A percentile compares a stretch with the other conserved stretches of the same genome.
phyloP scores from a whole-genome alignment of 2,113 vertebrate species.

The Sphyrna mokarran region DNA sequence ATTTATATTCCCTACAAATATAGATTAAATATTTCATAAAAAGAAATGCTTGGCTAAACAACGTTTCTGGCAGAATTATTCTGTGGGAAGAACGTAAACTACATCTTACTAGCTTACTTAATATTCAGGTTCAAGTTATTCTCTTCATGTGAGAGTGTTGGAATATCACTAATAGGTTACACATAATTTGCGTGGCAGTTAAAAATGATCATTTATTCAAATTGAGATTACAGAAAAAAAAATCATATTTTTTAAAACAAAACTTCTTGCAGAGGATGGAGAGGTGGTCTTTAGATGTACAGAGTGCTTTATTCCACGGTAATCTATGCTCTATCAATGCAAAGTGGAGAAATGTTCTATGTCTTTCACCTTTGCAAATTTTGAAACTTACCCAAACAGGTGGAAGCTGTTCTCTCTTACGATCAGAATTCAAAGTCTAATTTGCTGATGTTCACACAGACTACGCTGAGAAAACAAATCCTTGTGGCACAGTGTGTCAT shows the following conservation, averaged over 20 bases:
- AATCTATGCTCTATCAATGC: background rate
- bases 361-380: background rate
- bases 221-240: background rate
- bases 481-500: no score
- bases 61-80: background rate
- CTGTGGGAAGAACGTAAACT: background rate
- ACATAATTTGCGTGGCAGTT: background rate
- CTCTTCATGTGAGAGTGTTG: conserved; percentile 6
- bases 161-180: background rate
- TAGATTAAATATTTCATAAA: background rate
- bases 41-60: background rate
- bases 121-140: conserved; percentile 20
- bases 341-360: background rate
- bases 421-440: background rate
- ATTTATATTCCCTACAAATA: background rate
- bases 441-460: background rate
- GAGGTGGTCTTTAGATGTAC: background rate
- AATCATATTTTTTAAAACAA: background rate
- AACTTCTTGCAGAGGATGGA: background rate
- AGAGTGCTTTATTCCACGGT: background rate
- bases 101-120: background rate
- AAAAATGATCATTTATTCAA: conserved; percentile 18
- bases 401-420: background rate
- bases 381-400: background rate
- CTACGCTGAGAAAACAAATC: background rate